Conservation (phyloP, 2,797 vertebrate genomes). For the Chloroceryle amazona region DNA sequence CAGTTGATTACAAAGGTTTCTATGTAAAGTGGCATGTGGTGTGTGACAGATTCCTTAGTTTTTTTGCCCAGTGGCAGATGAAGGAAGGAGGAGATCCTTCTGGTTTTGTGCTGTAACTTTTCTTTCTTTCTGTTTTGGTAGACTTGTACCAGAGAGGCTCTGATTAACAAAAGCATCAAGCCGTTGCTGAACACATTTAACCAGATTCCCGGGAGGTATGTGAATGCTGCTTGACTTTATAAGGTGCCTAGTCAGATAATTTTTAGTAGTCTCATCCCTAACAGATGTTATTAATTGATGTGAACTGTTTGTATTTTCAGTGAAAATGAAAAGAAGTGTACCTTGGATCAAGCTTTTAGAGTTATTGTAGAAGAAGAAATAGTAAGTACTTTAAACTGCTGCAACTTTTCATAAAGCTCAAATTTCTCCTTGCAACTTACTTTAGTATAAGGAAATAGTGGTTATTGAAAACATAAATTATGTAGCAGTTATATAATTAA, state of each 20-base stretch:
- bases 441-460: not conserved
- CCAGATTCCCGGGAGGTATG: constrained; percentile 93
- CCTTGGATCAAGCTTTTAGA: constrained; percentile 94
- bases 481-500: not conserved
- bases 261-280: not conserved
- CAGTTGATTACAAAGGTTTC: not conserved
- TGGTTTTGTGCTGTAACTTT: not conserved
- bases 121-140: constrained; percentile 66
- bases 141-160: constrained; percentile 88
- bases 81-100: not conserved
- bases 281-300: not conserved
- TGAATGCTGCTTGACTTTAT: not conserved
- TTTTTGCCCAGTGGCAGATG: not conserved
- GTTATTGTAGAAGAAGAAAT: constrained; percentile 94
- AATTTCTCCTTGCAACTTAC: not conserved
- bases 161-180: constrained; percentile 88
- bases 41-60: not conserved
- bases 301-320: constrained; percentile 80
- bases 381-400: constrained; percentile 81
- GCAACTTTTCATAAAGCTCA: not conserved
- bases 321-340: constrained; percentile 96
- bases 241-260: not conserved
- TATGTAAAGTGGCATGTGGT: rapidly evolving
- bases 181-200: constrained; percentile 87
- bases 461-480: not conserved